Conservation (phyloP, 2,888 invertebrate genomes). For the Polylopha cassiicola region DNA sequence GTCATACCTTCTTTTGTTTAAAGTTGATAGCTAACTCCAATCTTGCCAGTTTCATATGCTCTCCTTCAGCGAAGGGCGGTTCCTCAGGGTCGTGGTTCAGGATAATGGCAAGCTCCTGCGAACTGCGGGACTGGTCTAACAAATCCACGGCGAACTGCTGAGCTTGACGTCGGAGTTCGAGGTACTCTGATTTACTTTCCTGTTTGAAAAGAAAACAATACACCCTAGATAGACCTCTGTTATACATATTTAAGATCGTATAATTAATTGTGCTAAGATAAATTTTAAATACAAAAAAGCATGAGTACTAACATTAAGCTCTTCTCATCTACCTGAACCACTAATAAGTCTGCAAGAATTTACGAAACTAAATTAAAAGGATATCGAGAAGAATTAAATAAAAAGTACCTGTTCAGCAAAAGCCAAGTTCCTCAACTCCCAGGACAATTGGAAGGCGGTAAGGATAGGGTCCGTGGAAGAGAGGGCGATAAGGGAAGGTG, state of each 20-base stretch:
- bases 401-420: conserved; percentile 81
- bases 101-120: conserved; percentile 94
- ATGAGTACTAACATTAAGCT: no score
- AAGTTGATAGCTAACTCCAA: conserved; percentile 94
- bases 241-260: no score
- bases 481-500: conserved; percentile 94
- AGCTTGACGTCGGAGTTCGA: conserved; percentile 88
- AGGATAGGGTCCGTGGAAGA: conserved; percentile 95
- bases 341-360: no score
- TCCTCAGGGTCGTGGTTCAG: conserved; percentile 92
- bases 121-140: conserved; percentile 93
- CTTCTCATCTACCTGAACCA: no score
- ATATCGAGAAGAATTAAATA: not conserved
- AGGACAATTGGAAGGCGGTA: conserved; percentile 95
- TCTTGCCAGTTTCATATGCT: conserved; percentile 89
- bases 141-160: conserved; percentile 95
- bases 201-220: conserved; percentile 31
- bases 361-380: not conserved
- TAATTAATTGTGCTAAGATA: no score
- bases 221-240: conserved; percentile 1
- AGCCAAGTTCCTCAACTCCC: conserved; percentile 93
- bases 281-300: no score
- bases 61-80: conserved; percentile 84
- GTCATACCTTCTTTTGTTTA: conserved; percentile 93
- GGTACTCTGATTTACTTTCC: conserved; percentile 95